Evolutionary conservation across 2,113 vertebrate species (phyloP), one percentile per base, ranked within the genome.

Genomic region (Scatophagus argus): DNA sequence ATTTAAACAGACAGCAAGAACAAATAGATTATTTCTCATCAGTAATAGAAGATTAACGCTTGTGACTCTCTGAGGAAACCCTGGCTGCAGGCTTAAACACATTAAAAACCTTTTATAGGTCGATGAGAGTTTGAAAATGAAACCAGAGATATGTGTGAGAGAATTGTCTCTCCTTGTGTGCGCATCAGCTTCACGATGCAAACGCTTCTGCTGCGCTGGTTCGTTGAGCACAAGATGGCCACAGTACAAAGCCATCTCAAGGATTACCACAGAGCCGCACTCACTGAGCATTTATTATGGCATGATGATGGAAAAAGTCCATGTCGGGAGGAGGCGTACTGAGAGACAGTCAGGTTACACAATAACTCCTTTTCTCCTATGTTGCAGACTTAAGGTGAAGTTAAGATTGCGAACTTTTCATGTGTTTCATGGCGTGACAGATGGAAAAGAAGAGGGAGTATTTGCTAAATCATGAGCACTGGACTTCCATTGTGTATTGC

Each of bases 41-140:
- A 2, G 8, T 43, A 69, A 66, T n/a, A 62, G 29, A 43, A 44
- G 41, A 55, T 61, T 73, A 36, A 44, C n/a, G 1, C 31, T 67
- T 56, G 27, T n/a, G 67, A 52, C 46, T 36, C 44, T 56, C 27
- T 59, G 44, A 51, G 80, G 65, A 81, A 84, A 65, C 56, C 36
- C 36, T 27, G 46, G 21, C 67, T 51, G 54, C 73, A 77, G 74
- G 69, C 60, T 32, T 84, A 82, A 91, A 87, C 71, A 62, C 38
- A 86, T 90, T 87, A 84, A 68, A 74, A 89, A 67, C 78, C 84
- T 89, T 83, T 89, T 55, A 92, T 49, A 43, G 85, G 62, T 91
- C 82, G 62, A 92, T 87, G 62, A 51, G 46, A 84, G 80, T 46
- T 74, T 43, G 62, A 63, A 79, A 83, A 58, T 44, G 68, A 84